These are phyloP conservation scores for Dolichallabes microphthalmus DNA, from an alignment of 2,113 vertebrate species.

Conservation along the genomic window DNA sequence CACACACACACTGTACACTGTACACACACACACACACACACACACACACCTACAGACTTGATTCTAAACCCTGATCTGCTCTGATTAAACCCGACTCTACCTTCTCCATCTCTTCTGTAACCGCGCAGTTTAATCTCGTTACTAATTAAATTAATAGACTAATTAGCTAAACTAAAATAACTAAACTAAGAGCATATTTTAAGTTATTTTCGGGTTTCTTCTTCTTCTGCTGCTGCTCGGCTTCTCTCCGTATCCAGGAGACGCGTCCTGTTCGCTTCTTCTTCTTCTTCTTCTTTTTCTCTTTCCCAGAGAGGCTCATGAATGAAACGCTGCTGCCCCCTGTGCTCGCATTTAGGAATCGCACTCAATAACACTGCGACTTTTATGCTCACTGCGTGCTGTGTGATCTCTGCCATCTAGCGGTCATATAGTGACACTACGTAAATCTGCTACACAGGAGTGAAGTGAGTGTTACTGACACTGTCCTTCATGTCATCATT, in stretches of 20 bases:
- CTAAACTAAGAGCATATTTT: too few species aligned
- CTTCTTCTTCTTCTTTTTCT: background rate
- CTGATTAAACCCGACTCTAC: too few species aligned
- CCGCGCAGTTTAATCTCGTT: background rate
- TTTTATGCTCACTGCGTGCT: background rate
- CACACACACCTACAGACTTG: background rate
- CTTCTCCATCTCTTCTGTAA: background rate
- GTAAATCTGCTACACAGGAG: too few species aligned
- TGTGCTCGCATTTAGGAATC: background rate
- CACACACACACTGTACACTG: too few species aligned
- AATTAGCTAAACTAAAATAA: too few species aligned
- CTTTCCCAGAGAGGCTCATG: background rate
- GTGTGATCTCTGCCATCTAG: background rate
- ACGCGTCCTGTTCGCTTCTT: background rate
- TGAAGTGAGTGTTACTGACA: background rate
- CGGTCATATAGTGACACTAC: background rate
- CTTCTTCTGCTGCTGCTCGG: background rate
- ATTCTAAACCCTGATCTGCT: too few species aligned
- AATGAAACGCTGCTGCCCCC: background rate
- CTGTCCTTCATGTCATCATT: background rate
- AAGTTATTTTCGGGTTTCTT: background rate
- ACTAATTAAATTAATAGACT: background rate
- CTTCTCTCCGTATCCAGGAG: slow-evolving; percentile 6
- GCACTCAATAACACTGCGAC: background rate
- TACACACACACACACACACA: background rate